A percentile compares a stretch with the other conserved stretches of the same genome.
Conservation (phyloP, 2,113 vertebrate species). For the Atherinomorus stipes region DNA sequence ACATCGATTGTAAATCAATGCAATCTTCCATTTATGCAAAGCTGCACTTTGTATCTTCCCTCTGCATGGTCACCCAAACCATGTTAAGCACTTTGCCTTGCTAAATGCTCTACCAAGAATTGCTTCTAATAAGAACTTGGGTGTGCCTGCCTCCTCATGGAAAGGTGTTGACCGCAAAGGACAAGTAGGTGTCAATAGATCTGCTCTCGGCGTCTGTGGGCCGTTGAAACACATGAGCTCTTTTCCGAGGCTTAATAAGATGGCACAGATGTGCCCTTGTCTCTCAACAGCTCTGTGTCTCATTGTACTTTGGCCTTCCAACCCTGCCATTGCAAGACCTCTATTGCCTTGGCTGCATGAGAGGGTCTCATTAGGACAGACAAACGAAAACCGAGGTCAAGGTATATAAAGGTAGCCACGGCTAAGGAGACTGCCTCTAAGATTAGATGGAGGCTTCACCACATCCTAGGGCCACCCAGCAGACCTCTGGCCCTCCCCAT, state of each 20-base stretch:
- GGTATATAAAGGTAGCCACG: slow-evolving; percentile 96
- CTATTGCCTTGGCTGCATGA: slow-evolving; percentile 74
- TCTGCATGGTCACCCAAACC: slow-evolving; percentile 56
- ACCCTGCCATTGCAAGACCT: slow-evolving; percentile 76
- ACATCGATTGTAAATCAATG: slow-evolving; percentile 60
- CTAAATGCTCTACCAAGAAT: slow-evolving; percentile 75
- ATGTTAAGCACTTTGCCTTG: slow-evolving; percentile 77
- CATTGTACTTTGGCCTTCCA: slow-evolving; percentile 84
- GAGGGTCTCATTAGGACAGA: slow-evolving; percentile 95
- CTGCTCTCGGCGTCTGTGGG: slow-evolving; percentile 69
- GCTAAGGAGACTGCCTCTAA: slow-evolving; percentile 91
- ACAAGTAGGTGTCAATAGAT: slow-evolving; percentile 86
- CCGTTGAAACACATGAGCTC: slow-evolving; percentile 80
- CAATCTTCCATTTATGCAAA: slow-evolving; percentile 63
- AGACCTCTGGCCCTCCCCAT: slow-evolving; percentile 92
- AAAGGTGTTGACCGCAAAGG: slow-evolving; percentile 82
- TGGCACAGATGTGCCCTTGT: slow-evolving; percentile 84
- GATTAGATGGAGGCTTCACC: slow-evolving; percentile 89
- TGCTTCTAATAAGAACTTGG: slow-evolving; percentile 74
- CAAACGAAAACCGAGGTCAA: slow-evolving; percentile 98
- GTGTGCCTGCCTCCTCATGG: slow-evolving; percentile 62
- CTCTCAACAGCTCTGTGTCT: slow-evolving; percentile 75
- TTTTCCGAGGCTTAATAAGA: slow-evolving; percentile 82
- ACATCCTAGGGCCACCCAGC: slow-evolving; percentile 81
- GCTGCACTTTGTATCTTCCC: slow-evolving; percentile 32